Percentiles rank a stretch among this genome's conserved stretches.
These are phyloP conservation scores for Apodemia mormo DNA, from an alignment of 2,888 invertebrate species.

Conservation along the genomic window DNA sequence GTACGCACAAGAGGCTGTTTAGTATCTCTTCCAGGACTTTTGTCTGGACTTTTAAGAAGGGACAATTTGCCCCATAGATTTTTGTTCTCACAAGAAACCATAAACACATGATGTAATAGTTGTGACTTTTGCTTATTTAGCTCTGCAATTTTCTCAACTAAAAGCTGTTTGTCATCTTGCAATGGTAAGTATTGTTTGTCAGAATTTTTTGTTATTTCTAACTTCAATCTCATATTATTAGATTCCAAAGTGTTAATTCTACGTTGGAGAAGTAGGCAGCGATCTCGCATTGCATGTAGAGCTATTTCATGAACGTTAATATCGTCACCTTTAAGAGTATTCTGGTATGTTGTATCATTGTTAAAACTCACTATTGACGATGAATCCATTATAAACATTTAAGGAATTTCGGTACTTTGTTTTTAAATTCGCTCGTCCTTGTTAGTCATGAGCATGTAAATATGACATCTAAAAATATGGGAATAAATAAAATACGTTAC, in stretches of 20 bases:
- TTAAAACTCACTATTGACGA: slow-evolving; percentile 75
- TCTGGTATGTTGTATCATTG: slow-evolving; percentile 71
- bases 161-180: slow-evolving; percentile 68
- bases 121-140: slow-evolving; percentile 89
- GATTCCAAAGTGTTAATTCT: slow-evolving; percentile 86
- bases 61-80: slow-evolving; percentile 89
- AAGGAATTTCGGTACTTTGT: too few relatives aligned
- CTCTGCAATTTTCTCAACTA: slow-evolving; percentile 85
- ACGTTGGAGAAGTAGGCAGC: slow-evolving; percentile 88
- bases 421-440: too few relatives aligned
- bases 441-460: too few relatives aligned
- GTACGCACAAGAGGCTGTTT: slow-evolving; percentile 65
- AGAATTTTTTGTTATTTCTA: slow-evolving; percentile 57
- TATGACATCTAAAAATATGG: too few relatives aligned
- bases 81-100: slow-evolving; percentile 91
- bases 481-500: too few relatives aligned
- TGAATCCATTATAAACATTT: slow-evolving; percentile 58
- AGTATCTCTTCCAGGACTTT: slow-evolving; percentile 40
- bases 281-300: slow-evolving; percentile 90
- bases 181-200: slow-evolving; percentile 57
- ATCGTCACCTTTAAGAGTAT: slow-evolving; percentile 68
- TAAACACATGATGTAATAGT: slow-evolving; percentile 87
- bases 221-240: slow-evolving; percentile 86
- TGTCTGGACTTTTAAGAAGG: slow-evolving; percentile 63
- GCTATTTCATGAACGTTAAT: slow-evolving; percentile 87